phyloP scores from a whole-genome alignment of 2,797 vertebrate species.

The Acanthurus lineatus region DNA sequence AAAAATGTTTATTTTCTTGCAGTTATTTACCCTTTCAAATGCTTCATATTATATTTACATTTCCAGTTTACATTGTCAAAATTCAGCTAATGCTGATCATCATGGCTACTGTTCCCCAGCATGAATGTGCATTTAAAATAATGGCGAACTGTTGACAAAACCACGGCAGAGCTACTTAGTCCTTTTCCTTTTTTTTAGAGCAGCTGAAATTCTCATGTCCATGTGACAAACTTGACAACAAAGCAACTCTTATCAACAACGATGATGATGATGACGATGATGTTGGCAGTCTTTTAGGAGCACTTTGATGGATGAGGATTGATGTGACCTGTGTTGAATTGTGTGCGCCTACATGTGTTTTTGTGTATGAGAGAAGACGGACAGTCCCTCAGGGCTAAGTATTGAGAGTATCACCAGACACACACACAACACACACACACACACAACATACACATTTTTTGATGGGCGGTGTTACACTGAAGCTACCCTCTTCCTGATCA shows the following conservation, averaged over 20 bases:
- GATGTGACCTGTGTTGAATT: conserved; percentile 68
- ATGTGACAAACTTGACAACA: conserved; percentile 60
- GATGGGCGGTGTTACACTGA: conserved; percentile 49
- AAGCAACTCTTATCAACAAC: conserved; percentile 37
- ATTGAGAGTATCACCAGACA: conserved; percentile 43
- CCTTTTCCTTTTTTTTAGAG: neutral
- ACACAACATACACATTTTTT: conserved; percentile 34
- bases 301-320: conserved; percentile 77
- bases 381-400: conserved; percentile 65
- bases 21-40: neutral
- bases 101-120: too few relatives aligned
- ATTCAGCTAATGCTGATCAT: neutral
- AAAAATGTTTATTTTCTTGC: too few relatives aligned
- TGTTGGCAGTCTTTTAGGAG: conserved; percentile 55
- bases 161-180: too few relatives aligned
- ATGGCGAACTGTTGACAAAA: too few relatives aligned
- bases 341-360: conserved; percentile 54
- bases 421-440: conserved; percentile 27
- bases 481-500: conserved; percentile 72
- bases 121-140: too few relatives aligned
- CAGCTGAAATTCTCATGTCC: conserved; percentile 51
- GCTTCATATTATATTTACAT: neutral
- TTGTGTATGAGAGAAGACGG: conserved; percentile 73
- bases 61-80: neutral
- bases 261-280: conserved; percentile 55